Percentiles rank a stretch among this genome's conserved stretches.
Conservation (phyloP, 2,888 invertebrate genomes). For the Agonopterix subpropinquella region DNA sequence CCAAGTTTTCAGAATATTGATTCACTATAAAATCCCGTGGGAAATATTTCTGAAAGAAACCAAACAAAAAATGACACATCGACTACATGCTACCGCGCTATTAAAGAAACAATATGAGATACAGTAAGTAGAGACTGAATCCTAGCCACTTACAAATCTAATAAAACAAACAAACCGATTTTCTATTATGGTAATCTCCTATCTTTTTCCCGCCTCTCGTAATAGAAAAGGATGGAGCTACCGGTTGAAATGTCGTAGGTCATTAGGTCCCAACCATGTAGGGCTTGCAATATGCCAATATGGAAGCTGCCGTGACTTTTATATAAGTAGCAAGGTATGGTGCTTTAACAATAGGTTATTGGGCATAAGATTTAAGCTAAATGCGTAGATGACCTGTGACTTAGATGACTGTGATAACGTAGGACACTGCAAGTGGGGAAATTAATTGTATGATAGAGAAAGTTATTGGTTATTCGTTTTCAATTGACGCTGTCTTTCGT, state of each 20-base stretch:
- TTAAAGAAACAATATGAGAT: constrained; percentile 60
- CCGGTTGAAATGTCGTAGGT: constrained; percentile 74
- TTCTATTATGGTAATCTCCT: constrained; percentile 63
- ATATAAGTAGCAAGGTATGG: constrained; percentile 36
- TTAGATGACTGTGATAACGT: constrained; percentile 57
- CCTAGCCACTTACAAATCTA: constrained; percentile 63
- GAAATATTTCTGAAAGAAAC: constrained; percentile 3
- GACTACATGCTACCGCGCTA: constrained; percentile 23
- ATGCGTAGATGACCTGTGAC: constrained; percentile 53
- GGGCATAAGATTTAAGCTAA: constrained; percentile 43
- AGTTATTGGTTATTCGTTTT: not conserved
- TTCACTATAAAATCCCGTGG: constrained; percentile 1
- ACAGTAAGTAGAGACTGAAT: constrained; percentile 48
- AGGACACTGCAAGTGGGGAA: constrained; percentile 26
- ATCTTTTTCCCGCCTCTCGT: constrained; percentile 35
- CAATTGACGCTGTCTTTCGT: too few relatives aligned
- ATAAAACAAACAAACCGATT: constrained; percentile 64
- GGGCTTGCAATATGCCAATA: constrained; percentile 73
- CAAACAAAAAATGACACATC: constrained; percentile 21
- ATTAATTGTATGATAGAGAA: constrained; percentile 38
- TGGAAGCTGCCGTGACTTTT: constrained; percentile 68
- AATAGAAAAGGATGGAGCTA: constrained; percentile 43
- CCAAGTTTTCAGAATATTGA: not conserved
- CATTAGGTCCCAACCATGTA: constrained; percentile 71
- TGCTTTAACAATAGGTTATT: constrained; percentile 59